Conservation (phyloP, 1,140 invertebrate species). For the Acarapis woodi region DNA sequence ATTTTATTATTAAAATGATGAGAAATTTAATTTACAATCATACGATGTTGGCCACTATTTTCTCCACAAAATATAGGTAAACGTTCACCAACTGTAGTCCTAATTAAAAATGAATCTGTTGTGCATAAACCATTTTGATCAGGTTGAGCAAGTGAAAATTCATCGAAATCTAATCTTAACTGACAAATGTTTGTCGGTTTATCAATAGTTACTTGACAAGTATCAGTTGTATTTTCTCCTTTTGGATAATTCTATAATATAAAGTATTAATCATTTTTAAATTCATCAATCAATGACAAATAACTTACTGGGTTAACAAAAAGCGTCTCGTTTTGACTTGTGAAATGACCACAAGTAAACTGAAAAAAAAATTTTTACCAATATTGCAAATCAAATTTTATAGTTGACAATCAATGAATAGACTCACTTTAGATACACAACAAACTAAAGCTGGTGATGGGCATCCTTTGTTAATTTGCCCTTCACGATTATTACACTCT, state of each 20-base stretch:
- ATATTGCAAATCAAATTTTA: no score
- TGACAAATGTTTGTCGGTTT: slow-evolving; percentile 37
- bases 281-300: no score
- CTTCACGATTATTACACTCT: no score
- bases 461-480: no score
- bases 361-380: no score
- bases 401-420: no score
- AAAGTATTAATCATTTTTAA: no score
- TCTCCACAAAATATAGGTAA: slow-evolving; percentile 41
- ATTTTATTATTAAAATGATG: no score
- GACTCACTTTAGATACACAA: no score
- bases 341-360: slow-evolving; percentile 34
- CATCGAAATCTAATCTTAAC: slow-evolving; percentile 42
- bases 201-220: slow-evolving; percentile 35
- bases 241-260: slow-evolving; percentile 46
- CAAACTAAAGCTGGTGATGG: no score
- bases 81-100: slow-evolving; percentile 27
- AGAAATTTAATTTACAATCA: slow-evolving; percentile 15
- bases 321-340: slow-evolving; percentile 44
- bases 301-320: slow-evolving; percentile 58
- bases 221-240: slow-evolving; percentile 29
- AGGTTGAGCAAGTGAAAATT: slow-evolving; percentile 36
- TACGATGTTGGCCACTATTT: slow-evolving; percentile 52
- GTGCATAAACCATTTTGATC: slow-evolving; percentile 35
- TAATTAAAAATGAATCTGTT: slow-evolving; percentile 36